Base-by-base conservation (phyloP, 2,797 vertebrate species). In the Thripadectes ignobilis region DNA sequence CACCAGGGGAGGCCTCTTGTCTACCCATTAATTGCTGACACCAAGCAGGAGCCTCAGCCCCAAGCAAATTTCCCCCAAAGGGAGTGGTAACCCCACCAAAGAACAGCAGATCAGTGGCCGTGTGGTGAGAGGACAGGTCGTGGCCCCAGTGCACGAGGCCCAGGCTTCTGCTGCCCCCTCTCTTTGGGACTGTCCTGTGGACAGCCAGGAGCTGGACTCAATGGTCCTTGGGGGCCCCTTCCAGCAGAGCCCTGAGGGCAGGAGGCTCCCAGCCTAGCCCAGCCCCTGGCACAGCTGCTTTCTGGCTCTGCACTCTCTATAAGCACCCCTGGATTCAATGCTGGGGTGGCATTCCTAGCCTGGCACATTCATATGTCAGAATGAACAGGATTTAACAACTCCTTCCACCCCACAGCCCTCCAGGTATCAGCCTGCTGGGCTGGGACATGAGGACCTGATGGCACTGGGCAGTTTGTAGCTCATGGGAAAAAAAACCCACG, bases 401-500 rank as follows among this genome's bases (percentile, higher is more conserved):
- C 83, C 69, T 83, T 57, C 81, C 78, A 63, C 81, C 89, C 59
- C 9, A 2, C 69, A 75, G 34, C 7, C 88, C 34, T 30, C 62
- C 54, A 79, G 89, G 57, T n/a, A 85, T 85, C 78, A 88, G 63
- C 85, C 89, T 87, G 85, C 69, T 89, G 79, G 52, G 34, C 43
- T 12, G 51, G 29, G n/a, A 51, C 49, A 29, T 6, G 26, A 59
- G 71, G 15, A 36, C 22, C 57, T 57, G 22, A 36, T 7, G 15
- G 48, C 39, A 66, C 10, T 3, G 30, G 43, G 58, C 45, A 45
- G 29, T 67, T 20, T 36, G 55, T 1, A n/a, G 75, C 6, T 92
- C n/a, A 54, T 2, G 24, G 69, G 66, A 61, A 54, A 32, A 74
- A 52, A 20, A 54, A 57, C 55, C 2, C 23, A 67, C 24, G 26